Evolutionary conservation across 2,797 vertebrate species (phyloP).

Genomic region (Phrynocephalus vlangalii): DNA sequence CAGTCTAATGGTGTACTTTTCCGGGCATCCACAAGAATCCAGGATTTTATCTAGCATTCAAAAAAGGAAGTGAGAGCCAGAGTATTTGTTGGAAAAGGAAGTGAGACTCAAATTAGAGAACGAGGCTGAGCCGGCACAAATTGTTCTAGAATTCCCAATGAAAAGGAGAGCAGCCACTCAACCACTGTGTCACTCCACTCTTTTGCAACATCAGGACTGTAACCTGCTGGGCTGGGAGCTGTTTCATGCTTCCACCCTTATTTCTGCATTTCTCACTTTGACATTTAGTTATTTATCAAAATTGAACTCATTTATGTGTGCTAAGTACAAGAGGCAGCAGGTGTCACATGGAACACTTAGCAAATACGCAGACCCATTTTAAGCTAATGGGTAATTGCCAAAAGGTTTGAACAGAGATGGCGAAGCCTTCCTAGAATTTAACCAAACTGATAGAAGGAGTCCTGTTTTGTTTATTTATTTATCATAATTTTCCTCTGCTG

Average conservation of each 20-base stretch:
- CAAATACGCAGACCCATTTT: not conserved
- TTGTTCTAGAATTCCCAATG: not conserved
- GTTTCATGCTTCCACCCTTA: not conserved
- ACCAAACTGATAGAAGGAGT: not conserved
- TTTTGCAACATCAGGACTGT: not conserved
- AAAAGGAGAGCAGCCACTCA: not conserved
- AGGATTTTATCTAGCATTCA: not conserved
- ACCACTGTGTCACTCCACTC: too few species aligned
- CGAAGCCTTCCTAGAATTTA: not conserved
- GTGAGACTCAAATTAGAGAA: not conserved
- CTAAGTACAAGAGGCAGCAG: not conserved
- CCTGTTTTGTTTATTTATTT: not conserved
- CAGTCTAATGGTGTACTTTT: not conserved
- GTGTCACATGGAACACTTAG: slow-evolving; percentile 7
- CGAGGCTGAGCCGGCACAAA: not conserved
- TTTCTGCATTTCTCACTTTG: not conserved
- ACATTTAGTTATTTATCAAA: not conserved
- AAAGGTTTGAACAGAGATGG: not conserved
- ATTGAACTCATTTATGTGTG: slow-evolving; percentile 12
- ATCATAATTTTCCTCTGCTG: too few species aligned
- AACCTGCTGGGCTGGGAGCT: accelerated
- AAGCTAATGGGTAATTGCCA: not conserved
- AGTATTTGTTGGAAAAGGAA: not conserved
- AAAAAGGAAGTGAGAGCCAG: not conserved
- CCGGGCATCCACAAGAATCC: not conserved